Evolutionary conservation across 2,113 vertebrate species (phyloP), one percentile per base, ranked within the genome.

Genomic region (Cyphomyrus discorhynchus): DNA sequence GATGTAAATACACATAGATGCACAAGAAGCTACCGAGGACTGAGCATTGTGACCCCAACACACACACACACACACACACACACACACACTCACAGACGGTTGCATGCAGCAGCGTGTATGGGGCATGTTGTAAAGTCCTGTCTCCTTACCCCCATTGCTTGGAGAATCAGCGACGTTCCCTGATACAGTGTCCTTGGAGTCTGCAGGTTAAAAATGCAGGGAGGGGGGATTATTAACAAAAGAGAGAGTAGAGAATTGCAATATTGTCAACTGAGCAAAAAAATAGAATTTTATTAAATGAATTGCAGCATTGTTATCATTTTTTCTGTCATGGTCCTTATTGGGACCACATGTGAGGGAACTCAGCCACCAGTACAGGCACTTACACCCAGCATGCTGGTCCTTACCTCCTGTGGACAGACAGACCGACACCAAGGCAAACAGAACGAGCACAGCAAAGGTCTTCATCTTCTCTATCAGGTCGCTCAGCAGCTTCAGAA

Each of bases 391-490:
- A 88, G n/a, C 53, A 27, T 49, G 46, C 86, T 53, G 35, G 45
- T 31, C 88, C 94, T 95, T 92, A 96, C 96, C 95, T 90, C 93
- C 93, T 91, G 92, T 94, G 85, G 95, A 95, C 90, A 93, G 93
- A 92, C 94, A 95, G 35, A 95, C 94, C 21, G 96, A 94, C 89
- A 96, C 93, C 21, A 95, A 89, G 77, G 94, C 88, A 24, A 93
- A 95, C 92, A 95, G 86, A 88, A 92, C 53, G 89, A 96, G 92
- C 24, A 96, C 92, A 50, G 91, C 89, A 80, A 96, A 93, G 86
- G 95, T 94, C 96, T 95, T 96, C 96, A 96, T 96, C 93, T 50
- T 94, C 45, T 86, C 80, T 7, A 77, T 90, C 88, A 88, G 49
- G 53, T 89, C 82, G 47, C 89, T 89, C 77, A 91, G 62, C 24